These are phyloP conservation scores for Orcinus orca DNA, from an alignment of 2,113 vertebrate genomes.

Conservation along the genomic window DNA sequence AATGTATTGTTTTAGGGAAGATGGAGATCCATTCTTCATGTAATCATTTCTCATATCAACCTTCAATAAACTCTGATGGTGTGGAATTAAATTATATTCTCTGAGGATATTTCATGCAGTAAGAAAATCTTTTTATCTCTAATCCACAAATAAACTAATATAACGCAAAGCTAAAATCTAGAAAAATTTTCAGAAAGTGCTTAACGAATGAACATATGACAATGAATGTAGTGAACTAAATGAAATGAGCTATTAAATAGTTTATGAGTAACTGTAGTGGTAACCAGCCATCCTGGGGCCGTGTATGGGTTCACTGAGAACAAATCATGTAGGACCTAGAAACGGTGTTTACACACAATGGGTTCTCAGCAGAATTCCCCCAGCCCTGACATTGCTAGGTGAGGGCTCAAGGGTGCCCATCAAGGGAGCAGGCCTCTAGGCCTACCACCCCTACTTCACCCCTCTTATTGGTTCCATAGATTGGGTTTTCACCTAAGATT, in stretches of 20 bases:
- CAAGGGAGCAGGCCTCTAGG: not conserved
- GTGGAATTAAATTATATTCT: not conserved
- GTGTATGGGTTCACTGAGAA: not conserved
- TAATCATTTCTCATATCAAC: not conserved
- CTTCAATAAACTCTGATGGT: not conserved
- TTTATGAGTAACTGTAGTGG: not conserved
- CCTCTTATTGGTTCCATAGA: not conserved
- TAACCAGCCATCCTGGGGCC: not conserved
- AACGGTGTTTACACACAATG: fast-evolving
- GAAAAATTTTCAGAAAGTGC: not conserved
- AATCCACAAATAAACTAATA: not conserved
- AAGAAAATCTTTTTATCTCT: not conserved
- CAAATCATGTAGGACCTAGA: fast-evolving
- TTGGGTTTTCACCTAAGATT: not conserved
- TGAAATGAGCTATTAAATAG: not conserved
- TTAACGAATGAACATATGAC: not conserved
- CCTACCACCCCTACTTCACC: not conserved
- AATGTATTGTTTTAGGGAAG: not conserved
- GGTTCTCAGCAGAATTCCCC: not conserved
- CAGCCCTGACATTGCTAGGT: not conserved
- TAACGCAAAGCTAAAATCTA: not conserved
- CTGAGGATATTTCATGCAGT: not conserved
- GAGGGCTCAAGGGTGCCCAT: not conserved
- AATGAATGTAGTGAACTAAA: not conserved
- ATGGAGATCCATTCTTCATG: not conserved